A percentile compares a stretch with the other conserved stretches of the same genome.
phyloP scores from a whole-genome alignment of 2,797 vertebrate genomes.

The Harpagifer antarcticus region DNA sequence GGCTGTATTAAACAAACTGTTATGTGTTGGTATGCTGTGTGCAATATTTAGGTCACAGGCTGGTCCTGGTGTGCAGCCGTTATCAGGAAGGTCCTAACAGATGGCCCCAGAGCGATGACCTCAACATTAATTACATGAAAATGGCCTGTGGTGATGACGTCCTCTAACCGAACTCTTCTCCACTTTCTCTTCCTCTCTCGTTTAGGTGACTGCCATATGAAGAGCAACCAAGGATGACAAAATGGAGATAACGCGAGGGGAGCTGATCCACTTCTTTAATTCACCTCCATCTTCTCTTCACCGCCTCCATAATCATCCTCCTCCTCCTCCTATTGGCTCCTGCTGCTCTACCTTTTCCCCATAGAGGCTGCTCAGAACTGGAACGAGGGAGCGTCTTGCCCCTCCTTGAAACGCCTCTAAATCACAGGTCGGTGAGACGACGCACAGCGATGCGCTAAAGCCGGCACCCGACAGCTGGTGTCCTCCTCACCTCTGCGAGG shows the following conservation, averaged over 20 bases:
- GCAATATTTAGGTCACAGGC: conserved; percentile 67
- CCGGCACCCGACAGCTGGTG: conserved; percentile 56
- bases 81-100: conserved; percentile 77
- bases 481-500: conserved; percentile 61
- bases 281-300: conserved; percentile 42
- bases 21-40: conserved; percentile 51
- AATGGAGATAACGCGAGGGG: conserved; percentile 36
- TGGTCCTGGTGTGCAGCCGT: conserved; percentile 55
- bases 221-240: conserved; percentile 58
- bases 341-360: conserved; percentile 37
- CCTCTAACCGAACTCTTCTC: conserved; percentile 42
- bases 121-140: conserved; percentile 78
- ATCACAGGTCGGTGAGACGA: conserved; percentile 41
- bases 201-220: conserved; percentile 78
- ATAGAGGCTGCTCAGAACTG: conserved; percentile 64
- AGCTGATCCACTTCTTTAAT: conserved; percentile 57
- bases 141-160: conserved; percentile 70
- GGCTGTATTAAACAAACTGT: conserved; percentile 34
- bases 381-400: conserved; percentile 80
- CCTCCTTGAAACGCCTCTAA: conserved; percentile 60
- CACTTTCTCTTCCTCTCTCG: conserved; percentile 15
- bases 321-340: conserved; percentile 38
- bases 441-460: conserved; percentile 33
- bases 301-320: conserved; percentile 30
- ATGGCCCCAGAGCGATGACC: conserved; percentile 76